Conservation (phyloP, 2,888 invertebrate species). For the Schizotus pectinicornis region DNA sequence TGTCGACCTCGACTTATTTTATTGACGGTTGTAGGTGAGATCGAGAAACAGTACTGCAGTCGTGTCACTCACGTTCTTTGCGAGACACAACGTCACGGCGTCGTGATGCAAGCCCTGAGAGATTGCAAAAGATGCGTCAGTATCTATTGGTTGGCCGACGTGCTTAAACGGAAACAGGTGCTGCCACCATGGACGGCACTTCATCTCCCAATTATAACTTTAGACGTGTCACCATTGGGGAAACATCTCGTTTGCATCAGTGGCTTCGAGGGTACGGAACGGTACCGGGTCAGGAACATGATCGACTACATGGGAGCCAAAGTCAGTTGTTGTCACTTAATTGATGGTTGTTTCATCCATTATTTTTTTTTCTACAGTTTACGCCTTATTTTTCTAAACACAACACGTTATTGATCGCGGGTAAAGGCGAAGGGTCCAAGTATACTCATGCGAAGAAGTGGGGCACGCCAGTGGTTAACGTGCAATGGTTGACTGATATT, state of each 20-base stretch:
- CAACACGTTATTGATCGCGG: constrained; percentile 78
- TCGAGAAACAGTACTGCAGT: constrained; percentile 83
- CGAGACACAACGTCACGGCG: constrained; percentile 87
- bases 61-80: constrained; percentile 92
- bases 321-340: constrained; percentile 61
- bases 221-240: constrained; percentile 73
- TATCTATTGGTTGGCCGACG: constrained; percentile 90
- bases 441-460: constrained; percentile 90
- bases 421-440: constrained; percentile 86
- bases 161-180: constrained; percentile 83
- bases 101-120: constrained; percentile 82
- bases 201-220: constrained; percentile 77
- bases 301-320: constrained; percentile 86
- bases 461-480: constrained; percentile 90
- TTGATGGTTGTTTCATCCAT: constrained; percentile 5
- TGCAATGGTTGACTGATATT: constrained; percentile 92
- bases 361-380: constrained; percentile 55
- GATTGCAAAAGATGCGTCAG: constrained; percentile 78
- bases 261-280: constrained; percentile 90
- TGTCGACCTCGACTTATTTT: too few species aligned
- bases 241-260: constrained; percentile 84
- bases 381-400: constrained; percentile 80
- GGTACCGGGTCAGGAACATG: constrained; percentile 82
- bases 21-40: constrained; percentile 75
- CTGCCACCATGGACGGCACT: constrained; percentile 92